These are phyloP conservation scores for Clepsis dumicolana DNA, from an alignment of 2,888 invertebrate genomes.

Conservation along the genomic window DNA sequence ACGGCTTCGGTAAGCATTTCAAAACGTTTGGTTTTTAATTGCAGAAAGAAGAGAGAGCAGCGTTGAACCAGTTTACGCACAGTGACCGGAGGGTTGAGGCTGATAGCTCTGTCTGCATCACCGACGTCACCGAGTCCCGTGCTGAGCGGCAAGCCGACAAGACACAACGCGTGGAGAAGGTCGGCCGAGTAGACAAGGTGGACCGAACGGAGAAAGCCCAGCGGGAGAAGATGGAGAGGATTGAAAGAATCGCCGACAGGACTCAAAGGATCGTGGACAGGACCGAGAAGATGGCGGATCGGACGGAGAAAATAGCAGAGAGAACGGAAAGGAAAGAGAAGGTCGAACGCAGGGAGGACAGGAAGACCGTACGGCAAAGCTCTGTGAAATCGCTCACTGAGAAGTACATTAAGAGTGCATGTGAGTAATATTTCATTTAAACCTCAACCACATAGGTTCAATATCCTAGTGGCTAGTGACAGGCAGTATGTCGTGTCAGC, in stretches of 20 bases:
- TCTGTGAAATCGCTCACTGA: constrained; percentile 93
- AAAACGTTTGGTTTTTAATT: constrained; percentile 28
- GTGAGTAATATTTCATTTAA: constrained; percentile 59
- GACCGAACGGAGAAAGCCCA: constrained; percentile 9
- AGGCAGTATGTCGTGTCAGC: neutral
- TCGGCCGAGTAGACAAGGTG: constrained; percentile 30
- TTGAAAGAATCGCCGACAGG: constrained; percentile 34
- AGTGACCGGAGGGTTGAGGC: constrained; percentile 61
- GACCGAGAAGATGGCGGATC: constrained; percentile 44
- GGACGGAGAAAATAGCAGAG: constrained; percentile 40
- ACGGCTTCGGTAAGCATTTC: constrained; percentile 25
- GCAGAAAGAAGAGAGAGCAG: constrained; percentile 75
- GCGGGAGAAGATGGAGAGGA: constrained; percentile 44
- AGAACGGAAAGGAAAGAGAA: constrained; percentile 48
- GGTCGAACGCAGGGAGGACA: constrained; percentile 65
- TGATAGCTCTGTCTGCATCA: constrained; percentile 52
- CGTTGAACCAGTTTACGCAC: constrained; percentile 77
- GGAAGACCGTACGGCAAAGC: constrained; percentile 87
- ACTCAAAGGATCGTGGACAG: constrained; percentile 19
- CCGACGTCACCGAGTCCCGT: constrained; percentile 35
- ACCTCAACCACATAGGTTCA: neutral
- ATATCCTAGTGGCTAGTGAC: neutral
- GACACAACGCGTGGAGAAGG: constrained; percentile 14
- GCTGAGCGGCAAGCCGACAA: constrained; percentile 7
- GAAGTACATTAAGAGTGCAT: constrained; percentile 90